Evolutionary conservation across 2,888 invertebrate species (phyloP).

Genomic region (Rhopalosiphum nymphaeae): DNA sequence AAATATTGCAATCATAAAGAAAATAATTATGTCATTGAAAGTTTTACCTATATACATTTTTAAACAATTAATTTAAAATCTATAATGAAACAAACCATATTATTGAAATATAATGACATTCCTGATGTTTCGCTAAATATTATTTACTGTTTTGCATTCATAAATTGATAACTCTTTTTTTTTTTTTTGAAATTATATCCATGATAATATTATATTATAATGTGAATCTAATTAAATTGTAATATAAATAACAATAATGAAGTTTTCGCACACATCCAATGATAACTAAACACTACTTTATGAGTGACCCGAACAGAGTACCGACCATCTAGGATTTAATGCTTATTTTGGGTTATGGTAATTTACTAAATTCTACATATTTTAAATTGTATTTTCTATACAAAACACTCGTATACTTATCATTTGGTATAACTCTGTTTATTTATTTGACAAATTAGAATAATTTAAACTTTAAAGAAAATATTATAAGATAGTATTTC

Average conservation of each 20-base stretch:
- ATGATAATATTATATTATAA: not conserved
- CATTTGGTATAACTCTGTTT: not conserved
- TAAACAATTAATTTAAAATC: not conserved
- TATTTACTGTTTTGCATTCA: not conserved
- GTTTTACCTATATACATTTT: not conserved
- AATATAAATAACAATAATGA: not conserved
- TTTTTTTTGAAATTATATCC: not conserved
- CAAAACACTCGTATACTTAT: not conserved
- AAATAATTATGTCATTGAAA: not conserved
- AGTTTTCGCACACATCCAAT: not conserved
- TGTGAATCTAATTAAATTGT: not conserved
- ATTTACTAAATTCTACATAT: not conserved
- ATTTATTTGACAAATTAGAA: not conserved
- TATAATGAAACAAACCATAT: not conserved
- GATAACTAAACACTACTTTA: not conserved
- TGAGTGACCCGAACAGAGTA: not conserved
- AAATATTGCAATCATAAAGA: not conserved
- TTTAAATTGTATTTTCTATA: not conserved
- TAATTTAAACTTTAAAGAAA: not conserved
- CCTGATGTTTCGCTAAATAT: not conserved
- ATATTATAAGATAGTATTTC: not conserved
- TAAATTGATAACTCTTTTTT: not conserved
- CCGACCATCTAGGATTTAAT: not conserved
- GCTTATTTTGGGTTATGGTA: not conserved
- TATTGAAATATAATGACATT: not conserved